These are phyloP conservation scores for Dasysyrphus albostriatus DNA, from an alignment of 2,888 invertebrate species.

Conservation along the genomic window DNA sequence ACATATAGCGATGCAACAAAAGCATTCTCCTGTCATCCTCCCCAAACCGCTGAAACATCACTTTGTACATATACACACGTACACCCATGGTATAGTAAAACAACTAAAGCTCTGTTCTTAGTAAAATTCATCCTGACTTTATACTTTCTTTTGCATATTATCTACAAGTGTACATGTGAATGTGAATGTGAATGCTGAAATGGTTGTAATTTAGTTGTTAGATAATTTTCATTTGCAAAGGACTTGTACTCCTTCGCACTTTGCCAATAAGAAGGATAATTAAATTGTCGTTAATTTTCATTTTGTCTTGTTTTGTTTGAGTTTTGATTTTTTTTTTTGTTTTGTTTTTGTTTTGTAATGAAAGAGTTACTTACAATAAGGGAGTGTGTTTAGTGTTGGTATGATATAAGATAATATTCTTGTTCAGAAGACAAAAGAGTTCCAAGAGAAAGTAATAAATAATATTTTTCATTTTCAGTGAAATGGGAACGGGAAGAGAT, in stretches of 20 bases:
- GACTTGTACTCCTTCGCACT: constrained; percentile 56
- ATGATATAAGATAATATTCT: constrained; percentile 52
- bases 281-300: constrained; percentile 75
- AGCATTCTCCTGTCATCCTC: constrained; percentile 16
- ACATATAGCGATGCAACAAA: constrained; percentile 46
- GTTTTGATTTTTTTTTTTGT: constrained; percentile 26
- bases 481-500: constrained; percentile 1
- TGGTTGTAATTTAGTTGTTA: constrained; percentile 73
- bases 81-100: neutral
- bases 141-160: constrained; percentile 52
- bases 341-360: constrained; percentile 13
- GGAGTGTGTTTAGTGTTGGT: no score
- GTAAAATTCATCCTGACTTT: constrained; percentile 32
- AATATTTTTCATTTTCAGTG: constrained; percentile 32
- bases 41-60: neutral
- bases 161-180: neutral
- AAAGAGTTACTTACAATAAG: neutral
- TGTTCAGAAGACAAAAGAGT: constrained; percentile 39
- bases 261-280: constrained; percentile 72
- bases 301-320: constrained; percentile 67
- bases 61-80: neutral
- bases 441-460: constrained; percentile 57
- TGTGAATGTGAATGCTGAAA: constrained; percentile 26
- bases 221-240: constrained; percentile 70
- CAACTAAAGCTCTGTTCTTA: constrained; percentile 12